phyloP scores from a whole-genome alignment of 2,797 vertebrate species.

The Alfaro cultratus region DNA sequence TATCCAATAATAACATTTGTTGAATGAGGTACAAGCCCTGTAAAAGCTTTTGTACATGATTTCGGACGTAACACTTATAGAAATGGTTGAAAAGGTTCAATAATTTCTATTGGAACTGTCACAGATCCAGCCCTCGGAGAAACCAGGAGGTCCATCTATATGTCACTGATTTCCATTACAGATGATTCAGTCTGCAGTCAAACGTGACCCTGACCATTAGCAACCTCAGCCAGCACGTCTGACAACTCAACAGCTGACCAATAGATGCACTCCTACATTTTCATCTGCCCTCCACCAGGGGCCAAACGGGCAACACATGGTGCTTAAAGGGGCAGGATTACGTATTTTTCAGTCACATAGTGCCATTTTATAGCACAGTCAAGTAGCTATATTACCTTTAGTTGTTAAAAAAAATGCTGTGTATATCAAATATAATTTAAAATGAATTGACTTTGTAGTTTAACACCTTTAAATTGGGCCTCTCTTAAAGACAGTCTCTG shows the following conservation, averaged over 20 bases:
- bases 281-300: conserved; percentile 25
- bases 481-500: too few species aligned
- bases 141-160: not conserved
- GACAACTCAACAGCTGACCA: too few species aligned
- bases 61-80: not conserved
- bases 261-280: conserved; percentile 9
- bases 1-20: not conserved
- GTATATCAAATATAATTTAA: too few species aligned
- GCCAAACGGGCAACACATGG: conserved; percentile 38
- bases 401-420: too few species aligned
- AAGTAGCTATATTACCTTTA: too few species aligned
- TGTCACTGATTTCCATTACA: not conserved
- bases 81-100: not conserved
- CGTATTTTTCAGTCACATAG: too few species aligned
- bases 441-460: too few species aligned
- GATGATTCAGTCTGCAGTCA: not conserved
- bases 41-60: not conserved
- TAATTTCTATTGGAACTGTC: not conserved
- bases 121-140: not conserved
- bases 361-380: too few species aligned
- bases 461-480: too few species aligned
- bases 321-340: conserved; percentile 3
- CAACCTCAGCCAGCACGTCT: not conserved
- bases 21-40: not conserved
- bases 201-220: not conserved